Percentiles rank a stretch among this genome's conserved stretches.
phyloP scores from a whole-genome alignment of 2,797 vertebrate genomes.

The Nyctalus aviator region DNA sequence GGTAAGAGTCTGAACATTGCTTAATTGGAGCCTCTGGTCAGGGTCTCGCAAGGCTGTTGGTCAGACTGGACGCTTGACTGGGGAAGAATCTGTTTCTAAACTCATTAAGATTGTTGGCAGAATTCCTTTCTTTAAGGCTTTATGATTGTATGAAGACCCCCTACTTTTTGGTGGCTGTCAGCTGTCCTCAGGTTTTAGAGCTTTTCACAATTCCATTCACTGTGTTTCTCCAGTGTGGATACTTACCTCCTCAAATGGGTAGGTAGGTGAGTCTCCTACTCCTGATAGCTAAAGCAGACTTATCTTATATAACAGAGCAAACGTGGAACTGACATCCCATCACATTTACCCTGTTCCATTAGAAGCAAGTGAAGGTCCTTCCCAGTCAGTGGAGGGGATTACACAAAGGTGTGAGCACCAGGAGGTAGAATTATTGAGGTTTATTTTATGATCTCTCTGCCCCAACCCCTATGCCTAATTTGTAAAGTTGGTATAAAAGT shows the following conservation, averaged over 20 bases:
- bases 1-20: neutral
- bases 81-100: neutral
- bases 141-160: neutral
- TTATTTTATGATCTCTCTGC: neutral
- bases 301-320: neutral
- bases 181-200: neutral
- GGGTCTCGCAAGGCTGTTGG: neutral
- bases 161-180: neutral
- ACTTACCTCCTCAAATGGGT: neutral
- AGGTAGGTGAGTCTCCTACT: neutral
- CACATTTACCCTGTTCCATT: neutral
- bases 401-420: neutral
- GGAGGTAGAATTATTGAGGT: neutral
- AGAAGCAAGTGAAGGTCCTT: neutral
- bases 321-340: neutral
- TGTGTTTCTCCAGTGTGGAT: neutral
- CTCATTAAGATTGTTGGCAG: neutral
- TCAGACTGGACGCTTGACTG: neutral
- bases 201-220: neutral
- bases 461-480: neutral
- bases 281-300: neutral
- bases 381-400: neutral
- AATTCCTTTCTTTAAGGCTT: neutral
- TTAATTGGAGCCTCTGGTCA: neutral
- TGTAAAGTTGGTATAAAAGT: neutral